Base-by-base conservation (phyloP, 1,140 invertebrate genomes). In the Ladona fulva region DNA sequence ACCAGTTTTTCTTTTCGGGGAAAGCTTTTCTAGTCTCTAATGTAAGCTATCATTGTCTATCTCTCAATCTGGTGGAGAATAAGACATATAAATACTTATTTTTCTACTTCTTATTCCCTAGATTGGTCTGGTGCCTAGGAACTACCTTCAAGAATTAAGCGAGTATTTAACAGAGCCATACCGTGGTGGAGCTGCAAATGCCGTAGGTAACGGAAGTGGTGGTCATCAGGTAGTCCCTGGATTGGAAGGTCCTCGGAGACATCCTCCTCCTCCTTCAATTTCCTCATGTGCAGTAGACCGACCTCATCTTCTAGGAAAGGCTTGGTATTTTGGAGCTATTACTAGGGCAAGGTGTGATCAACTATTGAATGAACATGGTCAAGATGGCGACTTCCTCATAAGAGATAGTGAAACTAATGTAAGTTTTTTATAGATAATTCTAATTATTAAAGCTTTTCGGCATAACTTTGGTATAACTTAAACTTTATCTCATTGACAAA, bases 331-430 rank as follows among this genome's bases (percentile, higher is more conserved):
- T 86, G 98, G 98, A 42, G 92, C 91, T 81, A 96, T 99, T 81
- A 95, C 95, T 24, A 90, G 98, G 80, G 93, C 93, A 80, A 95
- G 98, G 84, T 98, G 97, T 88, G 98, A 99, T 87, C 92, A 92
- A 80, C 87, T 99, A 82, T 89, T 99, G 80, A 97, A 95, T 87
- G 93, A 95, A 82, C 93, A 95, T 85, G 98, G 96, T 24, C 92
- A 95, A 81, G 95, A 99, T 86, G 98, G 98, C 25, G 97, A 99
- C 87, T 99, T 99, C 88, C 91, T 99, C 81, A 97, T 99, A 83
- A 89, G 97, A 83, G 97, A 99, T 86, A 97, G 95, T 85, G 98
- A 99, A 90, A 98, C 97, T 83, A 98, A 98, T 88, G 97, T 99
- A 86, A 93, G 93, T 90, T 37, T 37, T 37, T 37, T 37, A 37